These are phyloP conservation scores for Epicauta chinensis DNA, from an alignment of 1,140 invertebrate species.

Conservation along the genomic window DNA sequence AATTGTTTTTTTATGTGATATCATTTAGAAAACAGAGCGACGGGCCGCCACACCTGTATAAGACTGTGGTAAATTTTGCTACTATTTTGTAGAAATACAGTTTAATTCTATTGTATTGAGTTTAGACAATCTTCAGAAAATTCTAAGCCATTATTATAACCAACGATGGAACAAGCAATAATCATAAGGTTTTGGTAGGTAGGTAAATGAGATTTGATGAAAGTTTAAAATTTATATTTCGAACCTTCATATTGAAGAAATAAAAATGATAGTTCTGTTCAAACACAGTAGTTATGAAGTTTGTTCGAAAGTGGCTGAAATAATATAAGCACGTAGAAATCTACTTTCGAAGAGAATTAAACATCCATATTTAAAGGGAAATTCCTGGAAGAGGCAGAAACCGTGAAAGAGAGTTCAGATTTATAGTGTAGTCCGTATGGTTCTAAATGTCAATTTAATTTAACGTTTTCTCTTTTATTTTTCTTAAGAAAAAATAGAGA, in stretches of 20 bases:
- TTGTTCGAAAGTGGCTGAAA: slow-evolving; percentile 19
- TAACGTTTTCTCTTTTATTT: neutral
- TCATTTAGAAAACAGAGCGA: too few species aligned
- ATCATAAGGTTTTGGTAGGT: too few species aligned
- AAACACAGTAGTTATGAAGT: slow-evolving; percentile 11
- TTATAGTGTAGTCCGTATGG: slow-evolving; percentile 17
- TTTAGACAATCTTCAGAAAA: too few species aligned
- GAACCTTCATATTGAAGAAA: neutral
- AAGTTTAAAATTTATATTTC: too few species aligned
- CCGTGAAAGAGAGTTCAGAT: slow-evolving; percentile 19
- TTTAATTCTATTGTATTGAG: too few species aligned
- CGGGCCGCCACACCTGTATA: too few species aligned
- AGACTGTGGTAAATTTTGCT: too few species aligned
- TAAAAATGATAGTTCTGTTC: slow-evolving; percentile 4
- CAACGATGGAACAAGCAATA: too few species aligned
- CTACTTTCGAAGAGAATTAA: slow-evolving; percentile 23
- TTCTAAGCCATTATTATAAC: too few species aligned
- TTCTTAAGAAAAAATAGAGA: neutral
- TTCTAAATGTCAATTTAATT: slow-evolving; percentile 10
- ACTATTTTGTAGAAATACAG: too few species aligned
- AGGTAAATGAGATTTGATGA: too few species aligned
- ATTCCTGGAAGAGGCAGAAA: slow-evolving; percentile 17
- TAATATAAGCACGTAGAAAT: slow-evolving; percentile 23
- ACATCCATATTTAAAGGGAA: slow-evolving; percentile 22
- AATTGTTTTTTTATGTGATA: too few species aligned